Base-by-base conservation (phyloP, 2,113 vertebrate genomes). In the Probosciger aterrimus region DNA sequence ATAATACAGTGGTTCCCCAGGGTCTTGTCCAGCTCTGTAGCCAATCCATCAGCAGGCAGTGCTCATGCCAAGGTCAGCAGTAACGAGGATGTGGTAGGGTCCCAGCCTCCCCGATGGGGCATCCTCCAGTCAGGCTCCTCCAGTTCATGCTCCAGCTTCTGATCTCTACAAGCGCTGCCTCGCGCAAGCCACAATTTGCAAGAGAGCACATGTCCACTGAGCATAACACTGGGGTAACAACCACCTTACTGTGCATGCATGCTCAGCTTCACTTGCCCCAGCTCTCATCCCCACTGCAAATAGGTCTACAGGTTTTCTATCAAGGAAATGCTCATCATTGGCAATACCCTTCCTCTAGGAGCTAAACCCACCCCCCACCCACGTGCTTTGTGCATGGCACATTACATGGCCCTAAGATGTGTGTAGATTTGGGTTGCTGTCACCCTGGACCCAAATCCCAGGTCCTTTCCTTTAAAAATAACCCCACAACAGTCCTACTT, bases 31-130 rank as follows among this genome's bases (percentile, higher is more conserved):
- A 96, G 98, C 98, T 97, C 98, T 86, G 37, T 97, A 98, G 98
- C 98, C 97, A 97, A 99, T 99, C 99, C 99, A 99, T 99, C 99
- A 99, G 99, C 98, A 98, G 96, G 96, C 97, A 95, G 65, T 64
- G 96, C 98, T 97, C 82, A 97, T 98, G 98, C 99, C 98, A 98
- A 99, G 99, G 99, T 99, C 99, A 99, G 98, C 98, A 82, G 98
- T 99, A 99, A 99, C 98, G 97, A 99, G 99, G 98, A 98, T 97
- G 98, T 97, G 98, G 94, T 98, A 96, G 98, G 98, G 98, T 98
- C 98, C 98, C 79, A 84, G 97, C 93, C 65, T 93, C 94, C 95
- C 96, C 97, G 93, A 71, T 39, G 63, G 95, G 98, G 95, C 87
- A 90, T 64, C 96, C 89, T 96, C 96, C 75, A 69, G 78, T 79